A percentile compares a stretch with the other conserved stretches of the same genome.
Evolutionary conservation across 1,140 invertebrate genomes (phyloP).

Genomic region (Spodoptera litura): DNA sequence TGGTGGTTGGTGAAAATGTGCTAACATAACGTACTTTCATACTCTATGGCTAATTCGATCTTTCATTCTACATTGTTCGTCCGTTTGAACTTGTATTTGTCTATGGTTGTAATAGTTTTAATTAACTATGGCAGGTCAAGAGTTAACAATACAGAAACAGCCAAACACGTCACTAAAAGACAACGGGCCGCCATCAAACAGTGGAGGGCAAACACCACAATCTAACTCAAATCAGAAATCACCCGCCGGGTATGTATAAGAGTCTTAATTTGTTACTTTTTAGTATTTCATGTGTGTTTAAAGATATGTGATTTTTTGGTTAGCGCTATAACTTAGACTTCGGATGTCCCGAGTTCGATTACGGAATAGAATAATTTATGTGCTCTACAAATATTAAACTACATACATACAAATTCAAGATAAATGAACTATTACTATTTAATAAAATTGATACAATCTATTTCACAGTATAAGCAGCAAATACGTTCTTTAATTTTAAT

Average conservation of each 20-base stretch:
- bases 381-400: no score
- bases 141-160: conserved; percentile 98
- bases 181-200: conserved; percentile 84
- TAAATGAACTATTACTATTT: no score
- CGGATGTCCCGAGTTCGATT: no score
- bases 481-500: no score
- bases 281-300: no score
- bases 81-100: conserved; percentile 8
- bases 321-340: no score
- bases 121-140: conserved; percentile 88
- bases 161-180: conserved; percentile 96
- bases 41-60: conserved; percentile 85
- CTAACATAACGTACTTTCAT: conserved; percentile 82
- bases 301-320: no score
- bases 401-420: no score
- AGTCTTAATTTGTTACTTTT: neutral
- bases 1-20: conserved; percentile 86
- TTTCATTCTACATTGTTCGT: conserved; percentile 59
- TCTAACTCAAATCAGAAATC: conserved; percentile 86
- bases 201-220: conserved; percentile 79
- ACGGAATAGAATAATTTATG: no score
- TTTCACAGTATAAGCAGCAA: no score
- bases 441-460: no score
- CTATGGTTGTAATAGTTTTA: conserved; percentile 7
- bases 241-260: conserved; percentile 87